Evolutionary conservation across 2,113 vertebrate species (phyloP).

Genomic region (Engraulis encrasicolus): DNA sequence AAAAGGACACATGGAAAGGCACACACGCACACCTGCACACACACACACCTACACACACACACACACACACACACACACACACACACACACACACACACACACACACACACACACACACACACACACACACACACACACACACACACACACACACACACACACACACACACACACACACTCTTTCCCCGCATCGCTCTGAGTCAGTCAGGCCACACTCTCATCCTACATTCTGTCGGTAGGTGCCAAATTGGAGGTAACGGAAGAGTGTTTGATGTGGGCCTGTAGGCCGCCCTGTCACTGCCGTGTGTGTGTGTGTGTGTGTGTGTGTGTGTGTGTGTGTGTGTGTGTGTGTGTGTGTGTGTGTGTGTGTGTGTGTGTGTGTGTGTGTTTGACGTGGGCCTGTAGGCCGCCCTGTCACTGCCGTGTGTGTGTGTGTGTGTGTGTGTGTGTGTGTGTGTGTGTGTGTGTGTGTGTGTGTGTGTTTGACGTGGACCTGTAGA

Average conservation of each 20-base stretch:
- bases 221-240: constrained; percentile 66
- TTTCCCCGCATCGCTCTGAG: constrained; percentile 44
- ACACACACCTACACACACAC: constrained; percentile 25
- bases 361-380: no score
- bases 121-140: background rate
- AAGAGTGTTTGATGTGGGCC: constrained; percentile 71
- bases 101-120: background rate
- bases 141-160: constrained; percentile 23
- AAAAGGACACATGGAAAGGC: constrained; percentile 26
- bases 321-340: no score
- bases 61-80: background rate
- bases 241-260: constrained; percentile 69
- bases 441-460: no score
- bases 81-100: background rate
- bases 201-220: constrained; percentile 38
- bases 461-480: no score
- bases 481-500: no score
- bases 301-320: no score
- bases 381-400: no score
- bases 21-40: background rate
- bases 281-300: constrained; percentile 46
- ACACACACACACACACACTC: constrained; percentile 15
- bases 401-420: no score
- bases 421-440: no score
- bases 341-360: no score